Conservation (phyloP, 2,797 vertebrate genomes). For the Phataginus tetradactyla region DNA sequence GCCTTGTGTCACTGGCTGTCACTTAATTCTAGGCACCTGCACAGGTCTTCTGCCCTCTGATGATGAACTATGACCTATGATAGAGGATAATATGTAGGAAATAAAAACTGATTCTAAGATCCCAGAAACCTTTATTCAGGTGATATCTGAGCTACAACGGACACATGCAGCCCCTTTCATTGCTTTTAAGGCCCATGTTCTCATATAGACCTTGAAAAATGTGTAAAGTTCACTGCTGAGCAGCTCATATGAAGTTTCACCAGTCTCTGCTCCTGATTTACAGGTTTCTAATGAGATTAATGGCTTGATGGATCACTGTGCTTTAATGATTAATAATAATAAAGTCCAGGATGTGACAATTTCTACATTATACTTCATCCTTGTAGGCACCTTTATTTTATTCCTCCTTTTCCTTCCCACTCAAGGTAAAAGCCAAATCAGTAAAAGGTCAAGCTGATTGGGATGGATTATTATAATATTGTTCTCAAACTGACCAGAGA, state of each 20-base stretch:
- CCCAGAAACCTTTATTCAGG: not conserved
- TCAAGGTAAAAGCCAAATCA: conserved; percentile 77
- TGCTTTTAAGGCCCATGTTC: not conserved
- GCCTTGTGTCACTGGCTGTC: not conserved
- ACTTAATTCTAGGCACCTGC: not conserved
- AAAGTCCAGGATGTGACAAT: conserved; percentile 62
- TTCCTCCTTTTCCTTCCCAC: conserved; percentile 63
- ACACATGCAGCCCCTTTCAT: not conserved
- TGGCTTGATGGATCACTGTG: conserved; percentile 50
- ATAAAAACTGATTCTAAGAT: not conserved
- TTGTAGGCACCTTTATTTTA: conserved; percentile 39
- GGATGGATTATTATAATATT: conserved; percentile 81
- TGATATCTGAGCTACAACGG: not conserved
- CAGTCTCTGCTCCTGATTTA: not conserved
- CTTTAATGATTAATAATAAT: conserved; percentile 75
- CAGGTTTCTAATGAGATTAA: conserved; percentile 58
- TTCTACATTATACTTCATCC: not conserved
- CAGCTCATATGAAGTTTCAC: not conserved
- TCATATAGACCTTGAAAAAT: not conserved
- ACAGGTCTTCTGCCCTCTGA: not conserved
- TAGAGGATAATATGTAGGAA: not conserved
- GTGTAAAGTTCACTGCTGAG: not conserved
- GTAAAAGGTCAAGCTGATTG: conserved; percentile 79
- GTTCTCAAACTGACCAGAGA: conserved; percentile 69
- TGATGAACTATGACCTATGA: not conserved